Base-by-base conservation (phyloP, 2,888 invertebrate genomes). In the Drosophila imparisetae region DNA sequence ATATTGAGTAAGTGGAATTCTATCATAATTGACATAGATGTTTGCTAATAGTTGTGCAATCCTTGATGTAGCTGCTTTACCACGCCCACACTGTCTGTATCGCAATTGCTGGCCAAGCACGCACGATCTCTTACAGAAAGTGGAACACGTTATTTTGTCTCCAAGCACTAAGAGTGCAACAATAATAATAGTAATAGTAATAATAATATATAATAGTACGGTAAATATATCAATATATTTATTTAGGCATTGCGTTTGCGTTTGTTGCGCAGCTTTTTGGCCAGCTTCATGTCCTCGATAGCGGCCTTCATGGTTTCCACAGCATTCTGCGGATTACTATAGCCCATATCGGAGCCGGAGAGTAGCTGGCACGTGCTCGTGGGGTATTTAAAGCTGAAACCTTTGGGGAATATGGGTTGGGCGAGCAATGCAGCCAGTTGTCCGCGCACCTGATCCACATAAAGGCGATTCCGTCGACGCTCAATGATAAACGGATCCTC, bases 51-150 rank as follows among this genome's bases (percentile, higher is more conserved):
- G 0, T 32, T 24, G 1, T 42, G 2, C 3, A 7, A 29, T 30
- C 21, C 18, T 6, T 18, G 15, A 0, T 95, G 72, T 92, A 97
- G 97, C 84, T 95, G 95, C 88, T 95, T 98, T 76, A 94, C 96
- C 0, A 96, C 96, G 7, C 95, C 95, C n/a, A 96, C 95, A 76
- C 92, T 96, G 59, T 96, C 96, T 83, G 97, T 97, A 0, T 96
- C 96, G 90, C 95, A 96, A 4, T 93, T 98, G 64, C 93, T 98
- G 77, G 96, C 97, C 1, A 98, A 98, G 93, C 95, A 96, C 93
- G 96, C 98, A 0, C 94, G 98, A 83, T 95, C 96, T 8, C 95
- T 96, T 0, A 95, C 94, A 13, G 93, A 91, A 10, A 94, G 95
- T 89, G 96, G 95, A 32, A 93, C 95, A 0, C 94, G 96, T 82